Percentiles rank a stretch among this genome's conserved stretches.
phyloP scores from a whole-genome alignment of 2,888 invertebrate species.

The Cantharis nigra region DNA sequence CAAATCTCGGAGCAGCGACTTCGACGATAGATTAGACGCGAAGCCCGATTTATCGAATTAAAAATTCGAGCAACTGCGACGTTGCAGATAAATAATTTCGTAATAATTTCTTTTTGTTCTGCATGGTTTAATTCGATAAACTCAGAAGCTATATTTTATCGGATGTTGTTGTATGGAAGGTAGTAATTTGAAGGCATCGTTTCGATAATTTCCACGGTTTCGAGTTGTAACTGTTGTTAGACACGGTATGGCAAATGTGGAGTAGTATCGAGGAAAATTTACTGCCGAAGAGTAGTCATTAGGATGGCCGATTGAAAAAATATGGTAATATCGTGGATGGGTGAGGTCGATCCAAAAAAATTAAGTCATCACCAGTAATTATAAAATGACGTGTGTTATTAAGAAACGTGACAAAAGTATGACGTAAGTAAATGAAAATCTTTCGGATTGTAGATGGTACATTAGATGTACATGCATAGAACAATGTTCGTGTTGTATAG shows the following conservation, averaged over 20 bases:
- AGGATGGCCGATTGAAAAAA: constrained; percentile 29
- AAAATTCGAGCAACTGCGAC: no score
- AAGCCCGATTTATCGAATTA: not conserved
- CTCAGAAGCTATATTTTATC: constrained; percentile 20
- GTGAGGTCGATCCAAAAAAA: constrained; percentile 30
- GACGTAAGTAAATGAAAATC: constrained; percentile 6
- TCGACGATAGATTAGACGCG: not conserved
- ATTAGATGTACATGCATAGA: constrained; percentile 28
- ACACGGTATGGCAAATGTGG: constrained; percentile 27
- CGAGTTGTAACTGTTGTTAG: constrained; percentile 21
- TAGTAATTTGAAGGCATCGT: constrained; percentile 23
- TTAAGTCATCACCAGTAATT: constrained; percentile 11
- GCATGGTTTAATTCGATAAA: not conserved
- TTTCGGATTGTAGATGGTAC: constrained; percentile 6
- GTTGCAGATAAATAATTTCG: not conserved
- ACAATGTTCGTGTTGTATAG: constrained; percentile 49
- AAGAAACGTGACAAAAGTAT: constrained; percentile 4
- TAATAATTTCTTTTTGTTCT: not conserved
- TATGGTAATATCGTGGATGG: constrained; percentile 34
- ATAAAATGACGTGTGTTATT: not conserved
- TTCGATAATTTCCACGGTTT: constrained; percentile 19
- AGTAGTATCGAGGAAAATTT: constrained; percentile 27
- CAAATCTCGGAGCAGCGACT: not conserved
- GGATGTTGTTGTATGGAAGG: constrained; percentile 10
- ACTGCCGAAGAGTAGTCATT: constrained; percentile 22